These are phyloP conservation scores for Micrasema minimum DNA, from an alignment of 1,140 invertebrate genomes.

Conservation along the genomic window DNA sequence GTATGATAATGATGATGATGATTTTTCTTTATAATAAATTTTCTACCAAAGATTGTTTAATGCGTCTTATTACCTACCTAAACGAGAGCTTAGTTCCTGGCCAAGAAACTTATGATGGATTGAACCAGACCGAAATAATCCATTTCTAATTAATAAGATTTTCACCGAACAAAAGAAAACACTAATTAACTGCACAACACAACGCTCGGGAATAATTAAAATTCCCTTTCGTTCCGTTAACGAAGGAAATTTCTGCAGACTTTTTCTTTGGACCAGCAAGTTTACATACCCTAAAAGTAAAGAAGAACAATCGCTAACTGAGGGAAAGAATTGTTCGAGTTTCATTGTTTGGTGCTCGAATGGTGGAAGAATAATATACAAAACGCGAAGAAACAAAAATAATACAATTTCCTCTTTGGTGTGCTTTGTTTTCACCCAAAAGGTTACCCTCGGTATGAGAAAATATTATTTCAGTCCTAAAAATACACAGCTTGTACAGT, in stretches of 20 bases:
- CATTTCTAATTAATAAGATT: background rate
- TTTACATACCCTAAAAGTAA: slow-evolving; percentile 19
- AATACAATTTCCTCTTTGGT: slow-evolving; percentile 32
- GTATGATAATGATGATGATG: too few relatives aligned
- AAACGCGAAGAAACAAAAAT: slow-evolving; percentile 35
- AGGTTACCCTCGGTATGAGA: background rate
- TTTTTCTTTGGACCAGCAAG: slow-evolving; percentile 2
- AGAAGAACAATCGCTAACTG: slow-evolving; percentile 17
- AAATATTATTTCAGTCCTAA: slow-evolving; percentile 31
- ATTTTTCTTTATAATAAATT: too few relatives aligned
- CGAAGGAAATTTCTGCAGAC: background rate
- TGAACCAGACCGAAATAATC: background rate
- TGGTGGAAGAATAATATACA: slow-evolving; percentile 12
- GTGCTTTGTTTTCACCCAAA: slow-evolving; percentile 29
- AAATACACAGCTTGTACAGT: slow-evolving; percentile 25
- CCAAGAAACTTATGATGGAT: too few relatives aligned
- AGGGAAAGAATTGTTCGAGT: slow-evolving; percentile 23
- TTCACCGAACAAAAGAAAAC: background rate
- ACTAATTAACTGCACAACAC: slow-evolving; percentile 28
- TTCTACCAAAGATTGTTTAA: too few relatives aligned
- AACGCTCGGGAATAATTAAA: slow-evolving; percentile 22
- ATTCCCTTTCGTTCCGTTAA: slow-evolving; percentile 16
- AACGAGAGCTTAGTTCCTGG: too few relatives aligned
- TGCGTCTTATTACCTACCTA: too few relatives aligned
- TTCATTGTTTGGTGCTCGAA: slow-evolving; percentile 6